These are phyloP conservation scores for Cryptoprocta ferox DNA, from an alignment of 2,797 vertebrate genomes.

Conservation along the genomic window DNA sequence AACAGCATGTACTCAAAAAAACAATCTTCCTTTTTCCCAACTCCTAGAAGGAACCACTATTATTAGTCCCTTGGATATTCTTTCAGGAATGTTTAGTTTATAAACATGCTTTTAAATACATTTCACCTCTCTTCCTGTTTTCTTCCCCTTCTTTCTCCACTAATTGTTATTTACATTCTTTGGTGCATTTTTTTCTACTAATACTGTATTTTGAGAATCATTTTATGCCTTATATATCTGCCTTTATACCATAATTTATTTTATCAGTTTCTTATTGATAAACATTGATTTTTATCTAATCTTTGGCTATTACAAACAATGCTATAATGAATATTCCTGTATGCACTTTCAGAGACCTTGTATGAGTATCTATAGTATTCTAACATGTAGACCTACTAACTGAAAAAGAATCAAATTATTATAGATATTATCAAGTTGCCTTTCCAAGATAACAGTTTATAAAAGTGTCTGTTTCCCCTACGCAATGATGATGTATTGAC, in stretches of 20 bases:
- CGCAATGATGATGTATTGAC: not conserved
- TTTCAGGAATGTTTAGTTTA: not conserved
- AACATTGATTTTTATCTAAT: not conserved
- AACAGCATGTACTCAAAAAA: not conserved
- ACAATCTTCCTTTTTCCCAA: not conserved
- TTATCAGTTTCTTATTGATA: not conserved
- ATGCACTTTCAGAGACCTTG: not conserved
- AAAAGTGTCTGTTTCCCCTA: not conserved
- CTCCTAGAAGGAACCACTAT: not conserved
- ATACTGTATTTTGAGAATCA: not conserved
- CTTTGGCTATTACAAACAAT: not conserved
- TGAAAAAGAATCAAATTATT: conserved; percentile 10
- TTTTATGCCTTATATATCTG: not conserved
- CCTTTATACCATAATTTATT: not conserved
- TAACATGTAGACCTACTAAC: not conserved
- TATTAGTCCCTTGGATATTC: not conserved
- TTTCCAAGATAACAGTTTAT: not conserved
- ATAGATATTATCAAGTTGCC: not conserved
- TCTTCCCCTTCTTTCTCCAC: not conserved
- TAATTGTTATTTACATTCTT: not conserved
- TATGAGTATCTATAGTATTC: not conserved
- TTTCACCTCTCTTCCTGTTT: not conserved
- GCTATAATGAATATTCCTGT: not conserved
- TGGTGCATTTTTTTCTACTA: not conserved
- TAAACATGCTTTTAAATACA: not conserved